Evolutionary conservation across 2,888 invertebrate genomes (phyloP), one percentile per base, ranked within the genome.

Genomic region (Amaurobius ferox): DNA sequence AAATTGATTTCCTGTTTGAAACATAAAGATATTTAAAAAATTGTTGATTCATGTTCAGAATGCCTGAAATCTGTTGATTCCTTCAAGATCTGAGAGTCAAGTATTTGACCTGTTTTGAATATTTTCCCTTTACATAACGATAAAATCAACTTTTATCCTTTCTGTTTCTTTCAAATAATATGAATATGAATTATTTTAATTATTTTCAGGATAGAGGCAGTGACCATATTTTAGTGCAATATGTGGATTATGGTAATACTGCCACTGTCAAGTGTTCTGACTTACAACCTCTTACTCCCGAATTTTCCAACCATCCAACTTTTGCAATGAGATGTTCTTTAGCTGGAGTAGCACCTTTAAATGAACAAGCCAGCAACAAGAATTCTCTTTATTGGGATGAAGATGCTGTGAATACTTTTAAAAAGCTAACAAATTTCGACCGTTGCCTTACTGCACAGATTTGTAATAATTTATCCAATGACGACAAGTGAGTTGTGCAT

Each of bases 181-280:
- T n/a, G n/a, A n/a, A n/a, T n/a, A n/a, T n/a, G n/a, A n/a, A n/a
- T n/a, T n/a, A n/a, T n/a, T n/a, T n/a, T n/a, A n/a, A n/a, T n/a
- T n/a, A n/a, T 66, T 66, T 66, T 39, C 5, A 64, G 64, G 32
- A 64, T 13, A 13, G 11, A 64, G 1, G 28, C 26, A 70, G 23
- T n/a, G 26, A 40, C 13, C 7, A 26, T 16, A 32, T 72, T n/a
- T n/a, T 55, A 28, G 48, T 13, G n/a, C 86, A 86, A 35, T 86
- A 76, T 64, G 66, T 86, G 3, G 86, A 86, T 66, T 86, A 86
- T 79, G 86, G 86, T 0, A 79, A 86, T 68, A 76, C 44, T 66
- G 70, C 77, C 19, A 39, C 26, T 9, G 19, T 79, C 11, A 74
- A 44, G 23, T 48, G 16, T 32, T 16, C 13, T 9, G 39, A 76